A percentile compares a stretch with the other conserved stretches of the same genome.
Conservation (phyloP, 2,888 invertebrate genomes). For the Ametastegia equiseti region DNA sequence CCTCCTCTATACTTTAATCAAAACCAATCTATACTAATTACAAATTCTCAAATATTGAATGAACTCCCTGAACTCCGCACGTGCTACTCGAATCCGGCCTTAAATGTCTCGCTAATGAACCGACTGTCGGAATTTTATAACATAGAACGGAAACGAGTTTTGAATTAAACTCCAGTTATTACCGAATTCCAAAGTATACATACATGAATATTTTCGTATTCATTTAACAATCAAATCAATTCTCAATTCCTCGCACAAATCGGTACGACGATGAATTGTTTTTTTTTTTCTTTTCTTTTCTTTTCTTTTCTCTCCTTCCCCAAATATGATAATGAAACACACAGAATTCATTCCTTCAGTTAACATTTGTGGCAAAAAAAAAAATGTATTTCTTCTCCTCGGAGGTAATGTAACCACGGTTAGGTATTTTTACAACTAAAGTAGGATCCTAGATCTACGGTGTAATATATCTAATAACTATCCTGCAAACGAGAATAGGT, state of each 20-base stretch:
- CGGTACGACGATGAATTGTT: too few species aligned
- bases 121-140: background rate
- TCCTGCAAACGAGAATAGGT: background rate
- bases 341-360: too few species aligned
- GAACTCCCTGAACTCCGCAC: background rate
- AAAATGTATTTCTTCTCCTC: too few species aligned
- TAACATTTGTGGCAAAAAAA: too few species aligned
- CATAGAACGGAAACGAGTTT: background rate
- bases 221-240: too few species aligned
- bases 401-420: too few species aligned
- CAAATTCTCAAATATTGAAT: background rate
- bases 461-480: slow-evolving; percentile 4
- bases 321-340: too few species aligned
- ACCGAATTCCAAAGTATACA: background rate
- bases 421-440: background rate
- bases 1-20: background rate
- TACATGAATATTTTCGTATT: background rate
- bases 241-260: too few species aligned
- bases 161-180: background rate
- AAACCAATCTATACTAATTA: slow-evolving; percentile 3
- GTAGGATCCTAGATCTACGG: background rate
- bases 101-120: background rate
- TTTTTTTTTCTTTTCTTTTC: background rate
- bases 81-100: background rate
- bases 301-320: too few species aligned